These are phyloP conservation scores for Agapornis roseicollis DNA, from an alignment of 2,113 vertebrate genomes.

Conservation along the genomic window DNA sequence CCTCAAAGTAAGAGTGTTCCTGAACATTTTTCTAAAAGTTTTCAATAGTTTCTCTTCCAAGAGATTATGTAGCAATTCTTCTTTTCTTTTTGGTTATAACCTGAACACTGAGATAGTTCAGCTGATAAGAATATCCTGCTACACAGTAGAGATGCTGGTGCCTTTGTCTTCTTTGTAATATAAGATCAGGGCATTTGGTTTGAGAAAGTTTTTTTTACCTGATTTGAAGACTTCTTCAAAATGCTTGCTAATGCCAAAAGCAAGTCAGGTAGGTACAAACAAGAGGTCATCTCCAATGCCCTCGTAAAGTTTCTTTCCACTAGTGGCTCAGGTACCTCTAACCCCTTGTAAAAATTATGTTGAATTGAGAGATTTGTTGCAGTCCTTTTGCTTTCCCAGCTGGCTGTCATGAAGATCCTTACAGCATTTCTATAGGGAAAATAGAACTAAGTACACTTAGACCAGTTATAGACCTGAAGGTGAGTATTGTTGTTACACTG, in stretches of 20 bases:
- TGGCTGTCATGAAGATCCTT: not conserved
- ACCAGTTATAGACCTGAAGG: not conserved
- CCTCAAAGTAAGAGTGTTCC: not conserved
- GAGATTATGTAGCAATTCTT: not conserved
- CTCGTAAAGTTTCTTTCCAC: not conserved
- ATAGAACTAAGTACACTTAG: not conserved
- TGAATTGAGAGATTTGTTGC: not conserved
- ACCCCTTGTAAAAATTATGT: rapidly evolving
- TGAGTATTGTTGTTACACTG: not conserved
- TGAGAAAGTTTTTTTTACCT: not conserved
- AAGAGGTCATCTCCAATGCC: not conserved
- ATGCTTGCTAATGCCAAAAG: not conserved
- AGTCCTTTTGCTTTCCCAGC: not conserved
- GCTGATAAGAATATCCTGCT: not conserved
- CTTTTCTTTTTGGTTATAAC: not conserved
- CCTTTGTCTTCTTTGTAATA: not conserved
- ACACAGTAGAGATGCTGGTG: not conserved
- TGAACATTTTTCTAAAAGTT: not conserved
- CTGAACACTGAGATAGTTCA: not conserved
- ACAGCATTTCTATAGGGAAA: not conserved
- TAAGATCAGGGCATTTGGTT: not conserved
- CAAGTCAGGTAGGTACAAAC: not conserved
- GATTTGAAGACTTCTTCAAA: not conserved
- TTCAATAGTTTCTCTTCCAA: not conserved
- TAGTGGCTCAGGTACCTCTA: not conserved